phyloP scores from a whole-genome alignment of 1,140 invertebrate species.

The Cepaea nemoralis region DNA sequence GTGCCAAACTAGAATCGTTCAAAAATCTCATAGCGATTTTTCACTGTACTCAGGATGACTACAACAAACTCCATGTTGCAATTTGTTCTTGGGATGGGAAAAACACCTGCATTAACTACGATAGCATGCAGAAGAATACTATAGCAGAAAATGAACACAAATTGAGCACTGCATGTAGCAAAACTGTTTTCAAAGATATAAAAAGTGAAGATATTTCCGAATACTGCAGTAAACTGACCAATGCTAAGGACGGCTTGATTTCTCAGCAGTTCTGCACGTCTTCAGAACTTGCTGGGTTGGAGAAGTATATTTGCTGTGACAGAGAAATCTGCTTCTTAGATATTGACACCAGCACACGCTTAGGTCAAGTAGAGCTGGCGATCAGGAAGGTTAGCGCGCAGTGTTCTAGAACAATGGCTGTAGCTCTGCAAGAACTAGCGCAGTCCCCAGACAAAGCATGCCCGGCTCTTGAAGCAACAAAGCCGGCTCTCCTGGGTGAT shows the following conservation, averaged over 20 bases:
- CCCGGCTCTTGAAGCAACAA: neutral
- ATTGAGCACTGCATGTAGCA: neutral
- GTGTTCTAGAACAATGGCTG: neutral
- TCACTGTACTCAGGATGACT: neutral
- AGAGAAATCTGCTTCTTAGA: neutral
- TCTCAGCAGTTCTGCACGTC: neutral
- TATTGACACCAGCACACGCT: neutral
- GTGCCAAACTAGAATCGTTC: neutral
- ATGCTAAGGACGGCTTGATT: neutral
- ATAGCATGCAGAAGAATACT: neutral
- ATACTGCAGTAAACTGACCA: neutral
- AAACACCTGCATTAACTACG: neutral
- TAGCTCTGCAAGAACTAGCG: neutral
- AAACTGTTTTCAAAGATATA: neutral
- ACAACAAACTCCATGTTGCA: neutral
- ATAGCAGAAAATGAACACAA: neutral
- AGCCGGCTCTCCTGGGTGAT: neutral
- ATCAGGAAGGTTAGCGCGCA: neutral
- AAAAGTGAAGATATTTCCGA: neutral
- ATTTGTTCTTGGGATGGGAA: neutral
- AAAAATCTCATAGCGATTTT: neutral
- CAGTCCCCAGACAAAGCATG: neutral
- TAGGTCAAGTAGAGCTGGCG: neutral
- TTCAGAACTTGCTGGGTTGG: neutral
- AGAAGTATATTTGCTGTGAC: neutral